A percentile compares a stretch with the other conserved stretches of the same genome.
Evolutionary conservation across 2,888 invertebrate genomes (phyloP).

Genomic region (Galeruca laticollis): DNA sequence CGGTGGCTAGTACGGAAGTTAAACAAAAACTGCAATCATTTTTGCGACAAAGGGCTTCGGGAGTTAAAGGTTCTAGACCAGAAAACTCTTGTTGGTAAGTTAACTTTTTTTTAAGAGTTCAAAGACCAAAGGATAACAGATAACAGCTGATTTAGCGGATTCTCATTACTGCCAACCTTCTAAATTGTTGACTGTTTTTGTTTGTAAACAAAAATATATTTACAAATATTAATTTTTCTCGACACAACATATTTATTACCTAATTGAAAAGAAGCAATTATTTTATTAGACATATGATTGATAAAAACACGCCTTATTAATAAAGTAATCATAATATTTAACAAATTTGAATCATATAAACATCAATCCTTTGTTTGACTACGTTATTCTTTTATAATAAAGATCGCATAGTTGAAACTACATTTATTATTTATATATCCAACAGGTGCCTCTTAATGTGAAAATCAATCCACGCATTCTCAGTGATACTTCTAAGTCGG

Average conservation of each 20-base stretch:
- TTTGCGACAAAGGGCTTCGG: constrained; percentile 64
- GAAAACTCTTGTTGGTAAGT: constrained; percentile 66
- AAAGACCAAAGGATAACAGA: constrained; percentile 34
- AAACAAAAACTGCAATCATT: constrained; percentile 92
- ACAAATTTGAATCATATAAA: neutral
- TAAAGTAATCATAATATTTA: neutral
- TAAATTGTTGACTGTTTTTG: constrained; percentile 21
- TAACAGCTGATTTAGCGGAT: constrained; percentile 43
- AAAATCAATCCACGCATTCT: too few relatives aligned
- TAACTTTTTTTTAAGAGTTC: constrained; percentile 31
- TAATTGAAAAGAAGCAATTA: neutral
- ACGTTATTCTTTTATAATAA: neutral
- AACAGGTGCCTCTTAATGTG: neutral
- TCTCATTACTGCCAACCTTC: constrained; percentile 34
- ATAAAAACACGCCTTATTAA: neutral
- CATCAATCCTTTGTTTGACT: neutral
- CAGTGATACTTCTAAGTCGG: too few relatives aligned
- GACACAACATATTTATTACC: neutral
- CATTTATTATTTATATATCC: neutral
- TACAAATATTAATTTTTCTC: neutral
- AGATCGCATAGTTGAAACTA: neutral
- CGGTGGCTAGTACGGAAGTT: constrained; percentile 95
- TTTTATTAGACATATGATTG: neutral
- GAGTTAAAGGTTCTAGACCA: constrained; percentile 61
- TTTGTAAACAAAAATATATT: constrained; percentile 41